Evolutionary conservation across 2,113 vertebrate species (phyloP), one percentile per base, ranked within the genome.

Genomic region (Nanger granti): DNA sequence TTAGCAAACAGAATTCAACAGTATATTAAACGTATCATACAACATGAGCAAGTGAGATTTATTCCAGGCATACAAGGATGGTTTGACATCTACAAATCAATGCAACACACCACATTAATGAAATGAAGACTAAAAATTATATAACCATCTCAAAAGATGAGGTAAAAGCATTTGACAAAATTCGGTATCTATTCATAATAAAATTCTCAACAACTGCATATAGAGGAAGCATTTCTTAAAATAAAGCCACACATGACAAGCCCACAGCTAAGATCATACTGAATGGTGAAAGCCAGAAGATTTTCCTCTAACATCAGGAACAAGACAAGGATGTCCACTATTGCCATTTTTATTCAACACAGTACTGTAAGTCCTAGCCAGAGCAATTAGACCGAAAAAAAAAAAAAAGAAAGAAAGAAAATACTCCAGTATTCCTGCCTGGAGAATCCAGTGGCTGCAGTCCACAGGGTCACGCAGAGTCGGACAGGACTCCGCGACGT

Each of bases 401-500:
- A 20, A 5, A n/a, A 18, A 11, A 26, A 28, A 57, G 8, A 59
- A 26, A 60, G 73, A 82, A 94, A 73, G 1, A 47, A 62, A 31
- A n/a, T n/a, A 73, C 5, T 12, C n/a, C 69, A 73, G n/a, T 12
- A 12, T 22, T 73, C 69, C 20, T 41, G 20, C 69, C 69, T 73
- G n/a, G 20, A 41, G 69, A 73, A 24, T 24, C n/a, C 69, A 47
- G 44, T 47, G 44, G n/a, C 69, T 24, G 6, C 69, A 41, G 69
- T 73, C 69, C 69, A 2, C 5, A 4, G n/a, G n/a, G 69, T 2
- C 69, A 41, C 18, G 9, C 22, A 73, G n/a, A 24, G 69, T 24
- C 3, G 10, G n/a, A 73, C n/a, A 12, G 0, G 10, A 3, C 69
- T 41, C 20, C 5, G 2, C 3, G 10, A 37, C n/a, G 6, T 1